A percentile compares a stretch with the other conserved stretches of the same genome.
These are phyloP conservation scores for Lordiphosa mommai DNA, from an alignment of 1,140 invertebrate genomes.

Conservation along the genomic window DNA sequence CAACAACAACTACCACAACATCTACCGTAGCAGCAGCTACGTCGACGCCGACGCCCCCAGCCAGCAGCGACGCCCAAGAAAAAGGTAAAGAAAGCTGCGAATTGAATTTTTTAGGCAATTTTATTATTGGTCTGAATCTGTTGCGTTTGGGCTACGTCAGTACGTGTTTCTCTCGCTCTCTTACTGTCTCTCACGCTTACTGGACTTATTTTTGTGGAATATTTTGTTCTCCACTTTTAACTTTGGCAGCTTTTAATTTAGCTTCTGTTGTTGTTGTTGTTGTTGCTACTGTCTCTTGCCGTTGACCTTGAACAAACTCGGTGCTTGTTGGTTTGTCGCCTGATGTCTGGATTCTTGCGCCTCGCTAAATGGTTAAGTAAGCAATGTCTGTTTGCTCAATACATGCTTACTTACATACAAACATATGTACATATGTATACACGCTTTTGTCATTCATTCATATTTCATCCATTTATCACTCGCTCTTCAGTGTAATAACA, in stretches of 20 bases:
- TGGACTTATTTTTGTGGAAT: no score
- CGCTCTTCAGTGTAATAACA: no score
- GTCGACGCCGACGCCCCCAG: not conserved
- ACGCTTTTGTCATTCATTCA: no score
- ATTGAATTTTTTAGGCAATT: not conserved
- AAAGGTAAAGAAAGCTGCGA: not conserved
- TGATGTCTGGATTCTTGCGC: no score
- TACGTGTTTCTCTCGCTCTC: not conserved
- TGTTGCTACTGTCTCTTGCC: conserved; percentile 13
- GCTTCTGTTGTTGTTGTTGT: conserved; percentile 17
- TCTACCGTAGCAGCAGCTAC: not conserved
- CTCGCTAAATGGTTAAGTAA: no score
- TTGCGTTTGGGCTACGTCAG: not conserved
- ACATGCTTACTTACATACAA: no score
- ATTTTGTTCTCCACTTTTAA: no score
- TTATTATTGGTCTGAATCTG: conserved; percentile 7
- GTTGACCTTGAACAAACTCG: conserved; percentile 71
- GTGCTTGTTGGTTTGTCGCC: not conserved
- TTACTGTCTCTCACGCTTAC: no score
- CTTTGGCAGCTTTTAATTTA: no score
- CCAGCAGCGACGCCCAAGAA: conserved; percentile 5
- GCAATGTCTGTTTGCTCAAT: no score
- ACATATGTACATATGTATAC: no score
- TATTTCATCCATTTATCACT: no score
- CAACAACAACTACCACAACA: not conserved